These are phyloP conservation scores for Subanguina moxae DNA, from an alignment of 1,140 invertebrate species.

Conservation along the genomic window DNA sequence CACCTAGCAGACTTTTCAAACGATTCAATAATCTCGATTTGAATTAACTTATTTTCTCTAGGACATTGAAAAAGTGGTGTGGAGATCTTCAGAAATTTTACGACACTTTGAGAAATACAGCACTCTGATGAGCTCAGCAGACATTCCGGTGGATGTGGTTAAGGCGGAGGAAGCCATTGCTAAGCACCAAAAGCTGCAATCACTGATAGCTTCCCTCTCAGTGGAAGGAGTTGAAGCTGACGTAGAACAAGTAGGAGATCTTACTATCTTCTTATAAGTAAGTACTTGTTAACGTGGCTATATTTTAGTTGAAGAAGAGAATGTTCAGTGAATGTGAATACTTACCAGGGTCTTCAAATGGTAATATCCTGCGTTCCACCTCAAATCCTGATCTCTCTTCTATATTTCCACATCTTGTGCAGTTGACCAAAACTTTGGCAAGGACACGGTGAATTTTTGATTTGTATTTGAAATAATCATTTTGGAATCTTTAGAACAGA, in stretches of 20 bases:
- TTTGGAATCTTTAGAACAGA: constrained; percentile 16
- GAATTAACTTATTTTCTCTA: too few relatives aligned
- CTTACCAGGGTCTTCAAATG: not conserved
- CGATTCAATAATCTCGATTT: not conserved
- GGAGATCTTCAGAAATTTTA: constrained; percentile 25
- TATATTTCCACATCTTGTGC: constrained; percentile 23
- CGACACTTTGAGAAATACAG: constrained; percentile 21
- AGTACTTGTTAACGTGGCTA: not conserved
- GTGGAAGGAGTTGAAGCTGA: constrained; percentile 81
- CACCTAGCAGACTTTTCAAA: too few relatives aligned
- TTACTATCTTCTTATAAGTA: not conserved
- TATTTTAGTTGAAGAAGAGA: not conserved
- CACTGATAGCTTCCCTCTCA: constrained; percentile 84
- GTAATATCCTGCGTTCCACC: not conserved
- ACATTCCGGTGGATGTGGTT: constrained; percentile 68
- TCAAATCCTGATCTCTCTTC: constrained; percentile 30
- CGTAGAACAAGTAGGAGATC: constrained; percentile 51
- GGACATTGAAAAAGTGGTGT: constrained; percentile 29
- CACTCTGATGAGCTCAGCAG: constrained; percentile 18
- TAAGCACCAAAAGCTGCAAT: constrained; percentile 86
- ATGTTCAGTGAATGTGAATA: not conserved
- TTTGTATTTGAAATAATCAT: not conserved
- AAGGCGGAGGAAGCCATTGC: constrained; percentile 83
- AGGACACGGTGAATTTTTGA: constrained; percentile 17
- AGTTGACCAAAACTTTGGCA: constrained; percentile 21